Base-by-base conservation (phyloP, 2,113 vertebrate genomes). In the Nannospalax galili region DNA sequence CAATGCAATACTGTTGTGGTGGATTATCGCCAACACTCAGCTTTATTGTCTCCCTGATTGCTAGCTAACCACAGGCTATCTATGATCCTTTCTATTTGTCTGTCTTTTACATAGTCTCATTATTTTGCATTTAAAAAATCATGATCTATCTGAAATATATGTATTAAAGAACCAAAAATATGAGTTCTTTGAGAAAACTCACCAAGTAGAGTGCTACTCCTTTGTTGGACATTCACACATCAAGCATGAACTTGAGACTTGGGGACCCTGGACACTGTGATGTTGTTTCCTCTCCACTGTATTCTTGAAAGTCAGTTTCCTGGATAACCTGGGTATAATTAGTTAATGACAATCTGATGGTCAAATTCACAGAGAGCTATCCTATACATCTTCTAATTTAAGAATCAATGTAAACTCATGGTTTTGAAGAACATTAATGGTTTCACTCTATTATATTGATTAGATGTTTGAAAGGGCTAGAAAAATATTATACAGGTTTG, bases 401-500 rank as follows among this genome's bases (percentile, higher is more conserved):
- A 93, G 79, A 69, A 15, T 9, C 28, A 85, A 78, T 24, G 80
- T 75, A 28, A 1, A 37, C 45, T 45, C 92, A 48, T 82, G 69
- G 1, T 30, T 95, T 91, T 64, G 94, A 84, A 52, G 37, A 75
- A 74, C 79, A 74, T 93, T 60, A 58, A 89, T 56, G 5, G 73
- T 94, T 77, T 90, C 90, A 65, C 78, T 94, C 74, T 42, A 15
- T 35, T 84, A 48, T 91, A 93, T 75, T 52, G 78, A 82, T 95
- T 96, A 90, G 81, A 94, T 85, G 26, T 88, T 74, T 94, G 92
- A 91, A 94, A 95, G 74, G 91, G 82, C 92, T 72, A 58, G 82
- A 88, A 91, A 96, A 94, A 84, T 67, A 96, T 97, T 93, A 92
- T 91, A 85, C 74, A 95, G 79, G 72, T 95, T 93, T 95, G 95